Base-by-base conservation (phyloP, 2,113 vertebrate genomes). In the Piaya cayana region DNA sequence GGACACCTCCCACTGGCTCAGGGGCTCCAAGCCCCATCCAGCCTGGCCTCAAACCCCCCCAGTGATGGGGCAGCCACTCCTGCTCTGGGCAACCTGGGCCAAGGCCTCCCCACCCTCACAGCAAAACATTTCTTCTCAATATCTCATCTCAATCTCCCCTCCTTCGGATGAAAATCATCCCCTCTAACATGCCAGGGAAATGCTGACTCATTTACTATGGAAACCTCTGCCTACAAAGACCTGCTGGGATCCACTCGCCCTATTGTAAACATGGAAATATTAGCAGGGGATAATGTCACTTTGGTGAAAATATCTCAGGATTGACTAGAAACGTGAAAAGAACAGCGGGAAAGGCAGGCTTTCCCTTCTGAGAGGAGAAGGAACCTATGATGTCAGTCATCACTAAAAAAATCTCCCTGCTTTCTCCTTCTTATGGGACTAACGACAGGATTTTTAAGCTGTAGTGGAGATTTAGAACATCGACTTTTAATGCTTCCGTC, bases 161-260 rank as follows among this genome's bases (percentile, higher is more conserved):
- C 18, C 8, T 22, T 49, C 47, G 22, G 47, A 9, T 49, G 9
- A 20, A 49, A 49, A 49, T 21, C 47, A 21, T 49, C 11, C 19
- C 21, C 47, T 21, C 47, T 49, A 22, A 64, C 2, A 18, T 4
- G 20, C 39, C 86, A 27, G 42, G 50, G 42, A 74, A 43, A 50
- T 8, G 29, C 26, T 2, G 36, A 13, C 8, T 1, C 3, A 5
- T 27, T 17, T 18, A 70, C 13, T 2, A 29, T 21, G 11, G 12
- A 30, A 39, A 12, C 19, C 15, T 59, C 56, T 70, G 58, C 52
- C 39, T 30, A 27, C 20, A 32, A 34, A 10, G 67, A 74, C 6
- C 65, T n/a, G 87, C 79, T 11, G 49, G 62, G 63, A 52, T 36
- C 65, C 36, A 9, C 70, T 71, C 22, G 1, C 37, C 25, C 7